Base-by-base conservation (phyloP, 2,888 invertebrate genomes). In the Troides aeacus region DNA sequence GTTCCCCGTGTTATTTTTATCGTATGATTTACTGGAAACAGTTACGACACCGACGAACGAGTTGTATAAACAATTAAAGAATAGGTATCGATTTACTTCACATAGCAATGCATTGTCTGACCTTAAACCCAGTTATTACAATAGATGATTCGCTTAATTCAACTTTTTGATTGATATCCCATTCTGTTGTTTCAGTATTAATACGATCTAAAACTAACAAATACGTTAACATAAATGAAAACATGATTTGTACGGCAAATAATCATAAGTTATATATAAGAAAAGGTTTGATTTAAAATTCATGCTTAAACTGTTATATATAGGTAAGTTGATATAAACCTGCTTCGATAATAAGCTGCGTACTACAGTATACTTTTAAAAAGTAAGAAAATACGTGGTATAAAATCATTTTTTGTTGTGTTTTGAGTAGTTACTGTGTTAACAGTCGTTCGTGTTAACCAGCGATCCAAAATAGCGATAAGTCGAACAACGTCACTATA, bases 1-100 rank as follows among this genome's bases (percentile, higher is more conserved):
- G 46, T 63, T 59, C 39, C 18, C 24, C 21, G 39, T 53, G 68
- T 68, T 60, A 68, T 64, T 68, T 64, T 68, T 68, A 68, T 68
- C 68, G 64, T 63, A 68, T 64, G 68, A 64, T 59, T 68, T 68
- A 60, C 68, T 68, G 39, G 17, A 68, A 68, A 53, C 68, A 39
- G 23, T 68, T 64, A 68, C 68, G 68, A 68, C 59, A 63, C 18
- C 46, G 21, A 67, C 24, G 12, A 60, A 53, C 30, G 50, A 58
- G 50, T 68, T 68, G 59, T 30, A 62, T 57, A 57, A 68, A 67
- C 18, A 42, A 66, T 62, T 58, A 67, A 56, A 30, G 21, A 60
- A 68, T 50, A 59, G 36, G 36, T 63, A 68, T 59, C 63, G 59
- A 68, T 60, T 59, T 64, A 59, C 46, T 66, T 57, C 7, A 24